Conservation (phyloP, 1,140 invertebrate genomes). For the Drosophila mauritiana region DNA sequence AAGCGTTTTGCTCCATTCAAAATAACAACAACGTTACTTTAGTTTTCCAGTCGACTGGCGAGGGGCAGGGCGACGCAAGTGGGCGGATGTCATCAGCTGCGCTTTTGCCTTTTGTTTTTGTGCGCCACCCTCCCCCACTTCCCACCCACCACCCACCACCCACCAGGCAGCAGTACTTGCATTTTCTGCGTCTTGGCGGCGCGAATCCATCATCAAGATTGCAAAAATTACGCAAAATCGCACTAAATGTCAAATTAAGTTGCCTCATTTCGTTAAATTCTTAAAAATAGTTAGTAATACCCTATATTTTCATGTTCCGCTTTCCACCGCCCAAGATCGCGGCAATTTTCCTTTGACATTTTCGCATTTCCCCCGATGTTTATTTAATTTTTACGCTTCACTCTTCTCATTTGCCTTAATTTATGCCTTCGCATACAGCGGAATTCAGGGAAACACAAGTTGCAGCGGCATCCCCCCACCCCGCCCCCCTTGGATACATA, state of each 20-base stretch:
- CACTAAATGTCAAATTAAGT: not conserved
- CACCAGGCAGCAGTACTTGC: not conserved
- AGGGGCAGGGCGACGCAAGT: not conserved
- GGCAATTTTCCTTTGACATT: slow-evolving; percentile 39
- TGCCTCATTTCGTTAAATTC: not conserved
- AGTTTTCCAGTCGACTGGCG: slow-evolving; percentile 10
- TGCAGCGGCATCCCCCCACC: not conserved
- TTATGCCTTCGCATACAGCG: slow-evolving; percentile 34
- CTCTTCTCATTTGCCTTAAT: slow-evolving; percentile 70
- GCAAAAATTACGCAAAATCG: not conserved
- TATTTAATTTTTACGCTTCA: slow-evolving; percentile 71
- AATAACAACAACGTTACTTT: slow-evolving; percentile 33
- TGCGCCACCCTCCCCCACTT: slow-evolving; percentile 4
- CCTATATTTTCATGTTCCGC: not conserved
- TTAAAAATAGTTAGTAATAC: not conserved
- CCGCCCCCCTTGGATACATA: not conserved
- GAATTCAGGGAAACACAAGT: not conserved
- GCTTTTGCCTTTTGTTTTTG: slow-evolving; percentile 46
- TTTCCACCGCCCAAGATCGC: not conserved
- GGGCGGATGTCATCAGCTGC: slow-evolving; percentile 18
- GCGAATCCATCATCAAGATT: slow-evolving; percentile 4
- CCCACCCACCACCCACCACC: not conserved
- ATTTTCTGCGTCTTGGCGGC: slow-evolving; percentile 1
- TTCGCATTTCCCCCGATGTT: slow-evolving; percentile 47
- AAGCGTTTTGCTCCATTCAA: slow-evolving; percentile 44